Evolutionary conservation across 2,113 vertebrate genomes (phyloP).

Genomic region (Bujurquina vittata): DNA sequence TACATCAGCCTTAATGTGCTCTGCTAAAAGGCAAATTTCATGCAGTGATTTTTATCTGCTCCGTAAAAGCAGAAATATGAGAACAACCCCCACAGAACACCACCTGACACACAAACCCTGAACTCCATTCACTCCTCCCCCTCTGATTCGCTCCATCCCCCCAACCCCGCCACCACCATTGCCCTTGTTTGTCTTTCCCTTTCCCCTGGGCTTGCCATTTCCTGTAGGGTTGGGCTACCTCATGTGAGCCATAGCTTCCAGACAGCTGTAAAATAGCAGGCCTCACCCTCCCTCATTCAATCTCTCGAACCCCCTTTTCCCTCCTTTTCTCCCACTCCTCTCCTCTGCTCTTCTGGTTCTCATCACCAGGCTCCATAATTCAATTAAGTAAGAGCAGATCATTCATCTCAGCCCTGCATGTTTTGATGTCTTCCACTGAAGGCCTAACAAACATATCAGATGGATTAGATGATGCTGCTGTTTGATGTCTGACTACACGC

Average conservation of each 20-base stretch:
- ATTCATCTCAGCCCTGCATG: conserved; percentile 62
- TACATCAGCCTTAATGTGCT: conserved; percentile 41
- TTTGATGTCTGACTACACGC: conserved; percentile 43
- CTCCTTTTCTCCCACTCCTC: conserved; percentile 52
- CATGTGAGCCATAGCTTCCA: conserved; percentile 81
- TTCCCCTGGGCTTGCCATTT: conserved; percentile 81
- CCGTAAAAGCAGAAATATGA: conserved; percentile 71
- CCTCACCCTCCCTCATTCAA: conserved; percentile 54
- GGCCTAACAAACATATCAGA: conserved; percentile 65
- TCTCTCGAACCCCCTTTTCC: conserved; percentile 34
- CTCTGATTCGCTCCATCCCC: conserved; percentile 46
- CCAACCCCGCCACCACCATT: conserved; percentile 63
- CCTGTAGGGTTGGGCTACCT: conserved; percentile 82
- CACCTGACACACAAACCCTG: conserved; percentile 76
- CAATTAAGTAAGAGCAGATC: conserved; percentile 65
- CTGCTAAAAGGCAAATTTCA: conserved; percentile 63
- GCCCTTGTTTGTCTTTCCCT: conserved; percentile 85
- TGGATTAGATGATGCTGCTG: conserved; percentile 43
- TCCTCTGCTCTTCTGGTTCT: conserved; percentile 66
- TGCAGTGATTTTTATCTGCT: conserved; percentile 73
- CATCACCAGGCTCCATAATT: conserved; percentile 71
- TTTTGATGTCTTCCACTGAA: conserved; percentile 67
- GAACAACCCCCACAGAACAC: conserved; percentile 71
- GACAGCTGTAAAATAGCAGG: conserved; percentile 77
- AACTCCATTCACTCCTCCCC: conserved; percentile 67